Evolutionary conservation across 1,140 invertebrate genomes (phyloP).

Genomic region (Ostrea edulis): DNA sequence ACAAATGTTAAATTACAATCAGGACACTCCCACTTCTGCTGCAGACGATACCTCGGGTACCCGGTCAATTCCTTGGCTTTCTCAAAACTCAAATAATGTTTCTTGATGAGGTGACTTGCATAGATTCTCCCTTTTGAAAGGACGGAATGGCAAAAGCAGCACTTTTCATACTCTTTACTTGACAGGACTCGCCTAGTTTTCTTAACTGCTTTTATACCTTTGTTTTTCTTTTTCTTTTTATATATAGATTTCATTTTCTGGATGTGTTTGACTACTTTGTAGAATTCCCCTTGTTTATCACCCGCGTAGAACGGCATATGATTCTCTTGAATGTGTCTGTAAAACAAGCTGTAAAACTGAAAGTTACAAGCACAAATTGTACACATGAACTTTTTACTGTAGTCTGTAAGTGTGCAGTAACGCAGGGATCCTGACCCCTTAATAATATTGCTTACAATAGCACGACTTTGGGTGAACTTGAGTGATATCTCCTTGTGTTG

Average conservation of each 20-base stretch:
- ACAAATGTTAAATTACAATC: slow-evolving; percentile 31
- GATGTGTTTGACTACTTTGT: slow-evolving; percentile 11
- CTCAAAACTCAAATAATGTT: slow-evolving; percentile 8
- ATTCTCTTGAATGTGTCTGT: slow-evolving; percentile 9
- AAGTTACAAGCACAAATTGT: not conserved
- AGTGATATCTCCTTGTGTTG: not conserved
- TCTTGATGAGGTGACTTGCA: slow-evolving; percentile 28
- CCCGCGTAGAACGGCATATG: not conserved
- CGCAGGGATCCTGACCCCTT: slow-evolving; percentile 2
- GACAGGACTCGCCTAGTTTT: not conserved
- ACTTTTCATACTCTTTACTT: slow-evolving; percentile 30
- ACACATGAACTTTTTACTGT: not conserved
- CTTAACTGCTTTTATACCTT: not conserved
- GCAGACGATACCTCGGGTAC: slow-evolving; percentile 1
- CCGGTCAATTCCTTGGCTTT: slow-evolving; percentile 37
- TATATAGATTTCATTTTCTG: slow-evolving; percentile 32
- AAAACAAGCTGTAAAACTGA: slow-evolving; percentile 10
- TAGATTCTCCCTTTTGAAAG: slow-evolving; percentile 26
- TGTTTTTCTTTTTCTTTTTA: not conserved
- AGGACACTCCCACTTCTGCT: slow-evolving; percentile 5
- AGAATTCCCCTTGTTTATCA: not conserved
- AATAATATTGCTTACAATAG: not conserved
- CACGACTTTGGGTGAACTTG: not conserved
- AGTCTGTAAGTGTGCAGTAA: not conserved
- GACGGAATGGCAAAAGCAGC: not conserved